Base-by-base conservation (phyloP, 2,113 vertebrate species). In the Saguinus midas region DNA sequence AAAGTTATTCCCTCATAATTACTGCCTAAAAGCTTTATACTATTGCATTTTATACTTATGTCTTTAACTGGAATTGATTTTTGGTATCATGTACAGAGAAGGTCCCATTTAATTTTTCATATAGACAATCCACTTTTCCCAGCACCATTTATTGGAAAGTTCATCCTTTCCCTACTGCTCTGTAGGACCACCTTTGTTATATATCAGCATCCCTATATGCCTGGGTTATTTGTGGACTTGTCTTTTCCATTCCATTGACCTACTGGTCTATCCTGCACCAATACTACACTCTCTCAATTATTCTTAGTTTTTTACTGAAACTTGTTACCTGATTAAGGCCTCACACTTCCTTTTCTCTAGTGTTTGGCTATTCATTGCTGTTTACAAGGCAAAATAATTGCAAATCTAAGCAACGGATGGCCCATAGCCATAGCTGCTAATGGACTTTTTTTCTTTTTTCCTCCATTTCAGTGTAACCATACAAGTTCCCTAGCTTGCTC, bases 41-140 rank as follows among this genome's bases (percentile, higher is more conserved):
- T 83, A 8, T 64, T 82, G 20, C 23, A 8, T 87, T 72, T 95
- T 50, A 87, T 45, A 32, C 73, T 68, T 94, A 58, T 92, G 29
- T 86, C 55, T 96, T 9, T 96, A 75, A 81, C 40, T 89, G 55
- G 27, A 79, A 85, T 88, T 88, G 43, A 81, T 86, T 87, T 90
- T 78, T 93, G 27, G 8, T 75, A 3, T 55, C 55, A n/a, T 75
- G 48, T 68, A 58, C 88, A 79, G 50, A 85, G 12, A 72, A 81
- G 55, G 35, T 80, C 52, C 73, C 37, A 50, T 73, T 85, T 81
- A 93, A 57, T 88, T 88, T 94, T 78, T 52, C 14, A 14, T 40
- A 48, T 72, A 50, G 20, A n/a, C 66, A 87, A 61, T 57, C 58
- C 20, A 73, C 25, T 91, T 86, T 90, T 83, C 64, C 58, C 87